Evolutionary conservation across 2,797 vertebrate genomes (phyloP).

Genomic region (Sylvia borin): DNA sequence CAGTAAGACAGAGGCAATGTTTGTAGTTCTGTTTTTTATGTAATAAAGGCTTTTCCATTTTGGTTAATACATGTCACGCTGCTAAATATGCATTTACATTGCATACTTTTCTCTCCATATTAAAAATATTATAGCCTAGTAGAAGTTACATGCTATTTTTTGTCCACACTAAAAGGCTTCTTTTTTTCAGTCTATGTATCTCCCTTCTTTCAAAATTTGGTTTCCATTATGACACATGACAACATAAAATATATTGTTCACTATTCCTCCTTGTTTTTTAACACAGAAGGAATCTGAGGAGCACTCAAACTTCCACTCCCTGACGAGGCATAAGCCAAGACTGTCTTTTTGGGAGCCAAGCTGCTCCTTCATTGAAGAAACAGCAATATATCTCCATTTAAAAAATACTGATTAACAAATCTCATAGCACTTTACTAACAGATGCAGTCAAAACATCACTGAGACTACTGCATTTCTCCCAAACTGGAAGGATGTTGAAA

Average conservation of each 20-base stretch:
- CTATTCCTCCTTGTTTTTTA: not conserved
- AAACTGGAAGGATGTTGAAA: conserved; percentile 45
- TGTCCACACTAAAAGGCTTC: not conserved
- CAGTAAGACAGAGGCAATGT: not conserved
- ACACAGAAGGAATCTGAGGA: conserved; percentile 14
- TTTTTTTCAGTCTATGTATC: not conserved
- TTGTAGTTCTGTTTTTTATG: not conserved
- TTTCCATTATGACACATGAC: not conserved
- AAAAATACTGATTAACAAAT: conserved; percentile 53
- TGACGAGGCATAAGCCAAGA: not conserved
- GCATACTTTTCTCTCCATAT: not conserved
- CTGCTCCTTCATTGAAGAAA: conserved; percentile 11
- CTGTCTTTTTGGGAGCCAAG: conserved; percentile 15
- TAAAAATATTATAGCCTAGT: not conserved
- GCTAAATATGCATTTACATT: not conserved
- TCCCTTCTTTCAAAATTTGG: not conserved
- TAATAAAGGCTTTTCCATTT: not conserved
- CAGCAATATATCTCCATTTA: conserved; percentile 27
- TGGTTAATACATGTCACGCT: not conserved
- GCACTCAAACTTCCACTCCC: not conserved
- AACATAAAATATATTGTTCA: not conserved
- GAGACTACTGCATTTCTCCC: conserved; percentile 7
- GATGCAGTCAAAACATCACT: conserved; percentile 44
- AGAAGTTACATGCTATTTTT: not conserved
- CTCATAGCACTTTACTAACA: conserved; percentile 41